Conservation (phyloP, 2,888 invertebrate species). For the Idaea biselata region DNA sequence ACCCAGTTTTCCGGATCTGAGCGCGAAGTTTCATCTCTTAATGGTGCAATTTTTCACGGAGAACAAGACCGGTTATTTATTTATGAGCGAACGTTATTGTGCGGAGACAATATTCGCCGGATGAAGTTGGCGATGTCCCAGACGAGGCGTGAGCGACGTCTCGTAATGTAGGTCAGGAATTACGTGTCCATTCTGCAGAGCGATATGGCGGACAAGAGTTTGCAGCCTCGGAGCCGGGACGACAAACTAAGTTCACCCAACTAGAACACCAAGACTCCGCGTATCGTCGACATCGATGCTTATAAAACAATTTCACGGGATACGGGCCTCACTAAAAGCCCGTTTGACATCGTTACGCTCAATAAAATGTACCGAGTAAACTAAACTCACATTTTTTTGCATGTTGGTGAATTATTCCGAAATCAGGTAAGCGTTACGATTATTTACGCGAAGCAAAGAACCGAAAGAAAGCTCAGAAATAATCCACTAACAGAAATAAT, state of each 20-base stretch:
- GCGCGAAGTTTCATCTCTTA: conserved; percentile 9
- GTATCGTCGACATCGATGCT: conserved; percentile 29
- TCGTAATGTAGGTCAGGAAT: conserved; percentile 72
- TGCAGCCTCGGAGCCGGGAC: conserved; percentile 18
- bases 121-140: conserved; percentile 66
- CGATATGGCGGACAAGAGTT: conserved; percentile 22
- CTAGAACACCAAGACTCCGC: conserved; percentile 36
- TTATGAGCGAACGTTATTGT: conserved; percentile 29
- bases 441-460: neutral
- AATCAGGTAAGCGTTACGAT: conserved; percentile 13
- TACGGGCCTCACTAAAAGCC: conserved; percentile 35
- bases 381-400: neutral
- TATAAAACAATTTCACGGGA: conserved; percentile 48
- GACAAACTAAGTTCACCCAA: conserved; percentile 32
- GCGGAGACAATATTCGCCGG: conserved; percentile 29
- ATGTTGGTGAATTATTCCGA: conserved; percentile 9
- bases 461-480: too few species aligned
- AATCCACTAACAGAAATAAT: too few species aligned
- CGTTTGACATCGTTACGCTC: conserved; percentile 8
- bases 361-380: conserved; percentile 4
- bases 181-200: conserved; percentile 51
- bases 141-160: conserved; percentile 39
- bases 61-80: conserved; percentile 32
- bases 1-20: conserved; percentile 20
- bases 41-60: conserved; percentile 18